Evolutionary conservation across 2,888 invertebrate genomes (phyloP).

Genomic region (Agrochola lota): DNA sequence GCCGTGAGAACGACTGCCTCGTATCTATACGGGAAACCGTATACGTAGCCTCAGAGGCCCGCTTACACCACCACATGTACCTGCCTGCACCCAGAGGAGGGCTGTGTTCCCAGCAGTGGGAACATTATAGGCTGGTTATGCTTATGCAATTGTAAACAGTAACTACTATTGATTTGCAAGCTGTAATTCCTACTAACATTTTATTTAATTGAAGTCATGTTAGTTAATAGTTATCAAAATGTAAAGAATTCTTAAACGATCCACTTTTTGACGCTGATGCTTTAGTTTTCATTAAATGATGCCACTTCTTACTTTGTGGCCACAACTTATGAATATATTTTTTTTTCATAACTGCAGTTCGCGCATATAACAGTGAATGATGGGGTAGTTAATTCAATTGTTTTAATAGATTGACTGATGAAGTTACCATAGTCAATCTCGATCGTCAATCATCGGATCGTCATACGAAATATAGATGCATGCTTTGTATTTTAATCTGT

Average conservation of each 20-base stretch:
- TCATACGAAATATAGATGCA: conserved; percentile 9
- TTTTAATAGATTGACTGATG: neutral
- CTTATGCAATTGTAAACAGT: neutral
- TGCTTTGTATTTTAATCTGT: conserved; percentile 24
- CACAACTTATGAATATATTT: neutral
- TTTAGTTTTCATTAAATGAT: neutral
- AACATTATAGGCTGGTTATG: too few species aligned
- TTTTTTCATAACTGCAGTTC: neutral
- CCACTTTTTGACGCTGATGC: neutral
- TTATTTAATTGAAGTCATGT: neutral
- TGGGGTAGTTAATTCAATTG: neutral
- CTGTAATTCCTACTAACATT: neutral
- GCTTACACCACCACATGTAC: too few species aligned
- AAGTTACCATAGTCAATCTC: neutral
- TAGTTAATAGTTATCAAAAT: neutral
- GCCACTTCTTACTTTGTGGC: neutral
- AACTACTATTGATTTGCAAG: neutral
- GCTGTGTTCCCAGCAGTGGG: too few species aligned
- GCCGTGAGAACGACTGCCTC: too few species aligned
- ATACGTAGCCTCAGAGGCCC: too few species aligned
- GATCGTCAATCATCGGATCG: neutral
- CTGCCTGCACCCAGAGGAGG: too few species aligned
- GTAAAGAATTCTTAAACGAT: neutral
- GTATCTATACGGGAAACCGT: too few species aligned
- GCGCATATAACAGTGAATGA: too few species aligned